Percentiles rank a stretch among this genome's conserved stretches.
Conservation (phyloP, 92 coral and sea anemone genomes). For the Epizoanthus stellaris region DNA sequence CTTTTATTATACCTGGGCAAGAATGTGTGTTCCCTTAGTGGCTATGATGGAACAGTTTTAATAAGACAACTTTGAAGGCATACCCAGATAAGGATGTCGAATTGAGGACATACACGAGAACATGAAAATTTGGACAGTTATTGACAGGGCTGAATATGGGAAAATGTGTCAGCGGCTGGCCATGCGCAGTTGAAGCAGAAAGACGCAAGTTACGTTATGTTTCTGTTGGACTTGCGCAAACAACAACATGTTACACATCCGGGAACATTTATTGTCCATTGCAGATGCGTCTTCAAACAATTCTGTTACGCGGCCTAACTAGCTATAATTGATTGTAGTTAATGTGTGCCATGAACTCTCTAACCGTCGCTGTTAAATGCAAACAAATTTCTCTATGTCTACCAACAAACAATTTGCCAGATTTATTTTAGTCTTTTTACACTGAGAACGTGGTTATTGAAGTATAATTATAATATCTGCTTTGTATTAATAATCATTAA, state of each 20-base stretch:
- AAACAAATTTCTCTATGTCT: neutral
- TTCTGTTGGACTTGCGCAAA: too few species aligned
- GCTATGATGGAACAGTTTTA: too few species aligned
- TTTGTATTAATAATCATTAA: neutral
- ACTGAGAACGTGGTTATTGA: neutral
- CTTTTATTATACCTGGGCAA: too few species aligned
- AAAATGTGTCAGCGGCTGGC: too few species aligned
- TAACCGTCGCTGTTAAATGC: neutral
- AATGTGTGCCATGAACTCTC: neutral
- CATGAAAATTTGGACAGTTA: too few species aligned
- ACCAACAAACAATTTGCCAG: neutral
- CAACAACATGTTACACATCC: neutral
- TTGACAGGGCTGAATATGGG: too few species aligned
- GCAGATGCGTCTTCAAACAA: constrained; percentile 35
- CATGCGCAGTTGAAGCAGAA: too few species aligned
- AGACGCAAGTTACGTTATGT: too few species aligned
- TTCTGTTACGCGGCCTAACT: constrained; percentile 26
- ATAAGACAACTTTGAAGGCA: too few species aligned
- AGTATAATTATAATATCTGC: constrained; percentile 1
- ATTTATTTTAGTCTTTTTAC: neutral
- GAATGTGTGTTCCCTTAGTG: too few species aligned
- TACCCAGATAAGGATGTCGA: too few species aligned
- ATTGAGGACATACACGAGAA: too few species aligned
- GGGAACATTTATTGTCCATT: constrained; percentile 27
- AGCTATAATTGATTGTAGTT: neutral